Evolutionary conservation across 2,888 invertebrate genomes (phyloP).

Genomic region (Neoitamus cyanurus): DNA sequence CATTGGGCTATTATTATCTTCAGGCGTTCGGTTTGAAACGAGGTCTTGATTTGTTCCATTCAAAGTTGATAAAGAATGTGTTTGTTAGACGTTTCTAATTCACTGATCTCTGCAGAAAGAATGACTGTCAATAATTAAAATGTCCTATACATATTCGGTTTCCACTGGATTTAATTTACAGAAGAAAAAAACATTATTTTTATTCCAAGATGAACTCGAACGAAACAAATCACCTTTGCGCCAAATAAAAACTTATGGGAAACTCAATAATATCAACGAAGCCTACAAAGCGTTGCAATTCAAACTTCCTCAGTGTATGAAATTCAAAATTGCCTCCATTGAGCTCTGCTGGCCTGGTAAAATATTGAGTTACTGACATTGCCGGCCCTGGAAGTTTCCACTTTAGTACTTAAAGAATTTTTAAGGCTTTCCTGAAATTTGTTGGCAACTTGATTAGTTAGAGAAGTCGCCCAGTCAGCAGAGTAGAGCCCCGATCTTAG

Average conservation of each 20-base stretch:
- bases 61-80: no score
- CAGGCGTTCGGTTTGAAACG: no score
- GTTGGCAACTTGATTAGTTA: background rate
- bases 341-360: constrained; percentile 53
- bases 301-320: background rate
- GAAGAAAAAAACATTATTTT: no score
- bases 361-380: constrained; percentile 56
- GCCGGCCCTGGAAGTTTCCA: constrained; percentile 52
- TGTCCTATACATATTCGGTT: no score
- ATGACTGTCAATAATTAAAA: no score
- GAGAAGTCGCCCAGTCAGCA: background rate
- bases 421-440: background rate
- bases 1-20: no score
- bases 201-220: background rate
- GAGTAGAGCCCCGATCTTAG: background rate
- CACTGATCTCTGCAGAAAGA: no score
- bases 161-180: no score
- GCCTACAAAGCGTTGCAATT: background rate
- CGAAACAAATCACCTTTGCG: background rate
- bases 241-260: background rate
- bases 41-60: no score
- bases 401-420: constrained; percentile 6
- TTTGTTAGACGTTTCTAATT: no score
- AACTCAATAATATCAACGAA: background rate
- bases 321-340: background rate